Evolutionary conservation across 2,888 invertebrate genomes (phyloP).

Genomic region (Papilio protenor): DNA sequence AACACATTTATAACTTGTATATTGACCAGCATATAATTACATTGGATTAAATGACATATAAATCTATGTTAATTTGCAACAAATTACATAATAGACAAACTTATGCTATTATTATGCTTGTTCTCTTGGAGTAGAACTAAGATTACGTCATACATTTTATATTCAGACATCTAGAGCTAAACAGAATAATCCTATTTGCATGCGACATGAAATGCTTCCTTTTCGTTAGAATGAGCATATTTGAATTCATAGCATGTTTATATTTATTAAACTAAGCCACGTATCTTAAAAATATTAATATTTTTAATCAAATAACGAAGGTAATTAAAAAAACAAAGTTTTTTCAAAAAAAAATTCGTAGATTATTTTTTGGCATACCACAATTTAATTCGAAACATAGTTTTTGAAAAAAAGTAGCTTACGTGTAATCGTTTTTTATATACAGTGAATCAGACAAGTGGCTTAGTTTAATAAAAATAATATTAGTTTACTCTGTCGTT

Average conservation of each 20-base stretch:
- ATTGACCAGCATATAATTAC: neutral
- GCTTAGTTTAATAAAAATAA: slow-evolving; percentile 53
- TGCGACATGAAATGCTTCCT: slow-evolving; percentile 62
- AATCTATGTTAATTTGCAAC: slow-evolving; percentile 10
- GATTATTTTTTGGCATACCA: neutral
- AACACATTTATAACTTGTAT: too few species aligned
- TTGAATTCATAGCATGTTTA: slow-evolving; percentile 71
- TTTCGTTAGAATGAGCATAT: slow-evolving; percentile 65
- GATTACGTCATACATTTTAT: slow-evolving; percentile 24
- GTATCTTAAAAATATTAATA: slow-evolving; percentile 52
- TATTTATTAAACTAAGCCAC: slow-evolving; percentile 60
- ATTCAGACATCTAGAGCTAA: slow-evolving; percentile 18
- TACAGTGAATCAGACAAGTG: slow-evolving; percentile 57
- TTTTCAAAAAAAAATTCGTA: neutral
- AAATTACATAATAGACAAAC: neutral
- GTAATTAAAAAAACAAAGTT: neutral
- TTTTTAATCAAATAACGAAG: neutral
- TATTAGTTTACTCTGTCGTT: slow-evolving; percentile 55
- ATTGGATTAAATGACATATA: neutral
- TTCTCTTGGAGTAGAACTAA: neutral
- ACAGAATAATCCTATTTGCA: slow-evolving; percentile 53
- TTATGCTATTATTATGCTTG: slow-evolving; percentile 3
- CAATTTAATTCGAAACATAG: too few species aligned
- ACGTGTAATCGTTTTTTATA: neutral
- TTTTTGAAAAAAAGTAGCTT: too few species aligned